Base-by-base conservation (phyloP, 1,140 invertebrate species). In the Apis cerana region DNA sequence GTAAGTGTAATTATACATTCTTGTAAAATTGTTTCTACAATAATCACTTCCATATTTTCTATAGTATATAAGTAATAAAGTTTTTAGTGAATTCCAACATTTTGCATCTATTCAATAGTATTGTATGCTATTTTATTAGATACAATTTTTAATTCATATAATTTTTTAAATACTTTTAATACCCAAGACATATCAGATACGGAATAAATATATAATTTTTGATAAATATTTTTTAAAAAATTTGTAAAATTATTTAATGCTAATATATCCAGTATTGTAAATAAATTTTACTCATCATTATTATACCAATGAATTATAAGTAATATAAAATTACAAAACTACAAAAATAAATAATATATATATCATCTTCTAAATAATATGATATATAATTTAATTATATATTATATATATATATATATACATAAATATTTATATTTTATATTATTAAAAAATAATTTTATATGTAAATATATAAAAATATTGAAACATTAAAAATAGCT, bases 71-170 rank as follows among this genome's bases (percentile, higher is more conserved):
- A 74, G 23, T 13, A 85, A 12, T 61, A 86, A 56, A 75, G 2
- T 21, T 65, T 11, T 80, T 8, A 76, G 4, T 11, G 23, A 76
- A 11, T 33, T 52, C 87, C 87, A 89, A 67, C 65, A 0, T 23
- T 27, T 33, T 67, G 12, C 19, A 85, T 52, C 5, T 33, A 13
- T 5, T 1, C 4, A 43, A 88, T 58, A 11, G 33, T 65, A 21
- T 12, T 7, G 2, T 15, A 8, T 19, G n/a, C 59, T 43, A 33
- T 11, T 50, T 69, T 5, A 0, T 8, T 17, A 1, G 12, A 68
- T 27, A 56, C 12, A 13, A 43, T 17, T 23, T 54, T 7, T 17
- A 12, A 15, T 2, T 79, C 21, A 54, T 43, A 62, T 48, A 88
- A 67, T 33, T 58, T 83, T 48, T 67, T 62, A 1, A 76, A 65